Conservation (phyloP, 2,113 vertebrate species). For the Cheilinus undulatus region DNA sequence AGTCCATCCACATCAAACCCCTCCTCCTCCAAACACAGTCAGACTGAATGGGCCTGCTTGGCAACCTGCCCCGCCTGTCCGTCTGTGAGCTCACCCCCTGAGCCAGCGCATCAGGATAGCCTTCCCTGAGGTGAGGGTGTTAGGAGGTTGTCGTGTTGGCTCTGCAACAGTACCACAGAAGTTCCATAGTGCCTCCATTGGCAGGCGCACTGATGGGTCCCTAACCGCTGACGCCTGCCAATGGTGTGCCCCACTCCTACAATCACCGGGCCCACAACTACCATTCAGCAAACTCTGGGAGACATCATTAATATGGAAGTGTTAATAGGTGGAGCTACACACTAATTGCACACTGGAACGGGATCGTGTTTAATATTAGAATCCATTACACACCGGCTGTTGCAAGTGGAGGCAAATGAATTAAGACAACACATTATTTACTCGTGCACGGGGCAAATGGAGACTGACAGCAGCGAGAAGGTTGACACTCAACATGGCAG, state of each 20-base stretch:
- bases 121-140: constrained; percentile 26
- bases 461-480: constrained; percentile 72
- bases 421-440: constrained; percentile 81
- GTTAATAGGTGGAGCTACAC: constrained; percentile 80
- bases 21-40: constrained; percentile 23
- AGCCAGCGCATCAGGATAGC: constrained; percentile 56
- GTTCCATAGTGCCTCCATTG: constrained; percentile 52
- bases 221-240: constrained; percentile 51
- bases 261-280: constrained; percentile 28
- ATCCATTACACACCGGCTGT: constrained; percentile 74
- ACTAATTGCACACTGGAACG: constrained; percentile 79
- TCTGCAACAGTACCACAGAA: constrained; percentile 48
- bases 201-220: constrained; percentile 57
- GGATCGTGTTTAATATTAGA: constrained; percentile 76
- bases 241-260: constrained; percentile 30
- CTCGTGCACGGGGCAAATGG: constrained; percentile 66
- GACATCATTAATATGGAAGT: constrained; percentile 71
- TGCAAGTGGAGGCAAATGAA: constrained; percentile 75
- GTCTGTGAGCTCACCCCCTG: constrained; percentile 70
- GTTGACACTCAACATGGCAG: constrained; percentile 74
- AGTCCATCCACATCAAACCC: constrained; percentile 54
- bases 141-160: constrained; percentile 34
- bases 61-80: constrained; percentile 64
- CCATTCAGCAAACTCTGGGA: constrained; percentile 57
- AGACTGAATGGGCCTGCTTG: constrained; percentile 47